Base-by-base conservation (phyloP, 1,140 invertebrate genomes). In the Venturia canescens region DNA sequence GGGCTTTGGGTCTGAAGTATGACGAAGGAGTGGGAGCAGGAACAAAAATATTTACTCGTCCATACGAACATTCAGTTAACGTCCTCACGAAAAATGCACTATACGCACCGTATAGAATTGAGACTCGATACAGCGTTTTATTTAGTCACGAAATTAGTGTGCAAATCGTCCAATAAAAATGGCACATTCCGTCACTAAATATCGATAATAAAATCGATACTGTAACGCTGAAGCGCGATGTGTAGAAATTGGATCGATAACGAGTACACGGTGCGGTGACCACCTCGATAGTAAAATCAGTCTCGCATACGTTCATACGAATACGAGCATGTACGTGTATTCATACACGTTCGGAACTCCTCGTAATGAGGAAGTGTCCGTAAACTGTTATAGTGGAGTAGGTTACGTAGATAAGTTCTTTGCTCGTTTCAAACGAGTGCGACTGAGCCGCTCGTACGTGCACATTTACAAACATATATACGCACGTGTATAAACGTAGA, bases 311-410 rank as follows among this genome's bases (percentile, higher is more conserved):
- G n/a, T 53, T 74, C 26, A 50, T 74, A n/a, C n/a, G 50, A 48
- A 53, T 74, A 74, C 18, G 7, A 53, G 50, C 26, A 48, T 72
- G 21, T 21, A 21, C 21, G 53, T 57, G 34, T 34, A 44, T 44
- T 6, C 38, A 69, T n/a, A 21, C n/a, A 69, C 11, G 83, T 83
- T 84, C 66, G 85, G 83, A 80, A 83, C 83, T 83, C 82, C 82
- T 80, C 81, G 85, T 85, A 87, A 87, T 82, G 87, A 90, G 87
- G 88, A 90, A 90, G 86, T 87, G 86, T 86, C 86, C 81, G 84
- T 85, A 87, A 88, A 88, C 86, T 87, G 86, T 88, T 89, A 87
- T 87, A 88, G 87, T 89, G 83, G 87, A 89, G 88, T 90, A 89
- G 88, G 89, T 89, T 89, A 89, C 84, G 85, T 86, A 89, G 88